Evolutionary conservation across 2,888 invertebrate species (phyloP).

Genomic region (Druceiella hillmani): DNA sequence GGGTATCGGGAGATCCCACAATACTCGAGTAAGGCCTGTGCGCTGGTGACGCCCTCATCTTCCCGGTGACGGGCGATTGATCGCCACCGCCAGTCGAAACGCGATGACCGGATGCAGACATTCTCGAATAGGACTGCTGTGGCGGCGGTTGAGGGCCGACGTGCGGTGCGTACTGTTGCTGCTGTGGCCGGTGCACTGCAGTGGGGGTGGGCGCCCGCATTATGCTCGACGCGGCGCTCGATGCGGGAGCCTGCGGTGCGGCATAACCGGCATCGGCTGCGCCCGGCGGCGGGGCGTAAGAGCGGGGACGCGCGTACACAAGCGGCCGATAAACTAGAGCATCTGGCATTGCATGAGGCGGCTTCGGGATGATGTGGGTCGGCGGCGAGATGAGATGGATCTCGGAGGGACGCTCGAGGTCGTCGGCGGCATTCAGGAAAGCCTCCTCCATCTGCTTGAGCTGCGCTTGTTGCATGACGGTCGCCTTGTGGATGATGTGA

Average conservation of each 20-base stretch:
- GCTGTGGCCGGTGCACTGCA: slow-evolving; percentile 13
- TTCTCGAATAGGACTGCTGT: slow-evolving; percentile 39
- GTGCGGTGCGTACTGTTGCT: slow-evolving; percentile 34
- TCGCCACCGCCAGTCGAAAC: too few relatives aligned
- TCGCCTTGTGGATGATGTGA: slow-evolving; percentile 50
- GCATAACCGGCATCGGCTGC: slow-evolving; percentile 31
- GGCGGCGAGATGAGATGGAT: slow-evolving; percentile 29
- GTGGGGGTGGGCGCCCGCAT: slow-evolving; percentile 8
- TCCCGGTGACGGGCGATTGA: slow-evolving; percentile 36
- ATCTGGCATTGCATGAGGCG: slow-evolving; percentile 26
- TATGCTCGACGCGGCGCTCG: slow-evolving; percentile 27
- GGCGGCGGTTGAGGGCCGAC: slow-evolving; percentile 36
- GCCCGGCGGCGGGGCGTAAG: slow-evolving; percentile 39
- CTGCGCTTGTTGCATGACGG: slow-evolving; percentile 50
- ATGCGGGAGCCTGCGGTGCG: slow-evolving; percentile 35
- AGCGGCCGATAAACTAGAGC: too few relatives aligned
- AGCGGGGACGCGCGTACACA: slow-evolving; percentile 31
- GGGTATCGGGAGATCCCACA: too few relatives aligned
- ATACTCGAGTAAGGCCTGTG: slow-evolving; percentile 37
- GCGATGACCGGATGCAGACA: slow-evolving; percentile 37
- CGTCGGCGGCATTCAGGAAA: slow-evolving; percentile 44
- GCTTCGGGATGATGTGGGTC: slow-evolving; percentile 47
- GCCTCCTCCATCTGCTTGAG: slow-evolving; percentile 44
- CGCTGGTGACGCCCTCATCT: slow-evolving; percentile 35
- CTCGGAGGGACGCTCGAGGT: slow-evolving; percentile 40